These are phyloP conservation scores for Clepsis dumicolana DNA, from an alignment of 2,888 invertebrate genomes.

Conservation along the genomic window DNA sequence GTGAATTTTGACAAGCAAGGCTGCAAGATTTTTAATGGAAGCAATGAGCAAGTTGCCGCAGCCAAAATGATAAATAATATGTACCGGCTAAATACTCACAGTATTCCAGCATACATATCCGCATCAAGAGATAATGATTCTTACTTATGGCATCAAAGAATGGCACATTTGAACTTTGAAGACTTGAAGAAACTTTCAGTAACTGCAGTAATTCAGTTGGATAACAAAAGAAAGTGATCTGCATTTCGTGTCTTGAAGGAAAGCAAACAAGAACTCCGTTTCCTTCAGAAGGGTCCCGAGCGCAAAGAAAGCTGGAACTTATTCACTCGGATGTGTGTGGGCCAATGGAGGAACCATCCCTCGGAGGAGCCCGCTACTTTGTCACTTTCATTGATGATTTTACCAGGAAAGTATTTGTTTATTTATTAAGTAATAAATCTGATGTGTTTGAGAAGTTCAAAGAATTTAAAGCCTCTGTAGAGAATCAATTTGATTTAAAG, in stretches of 20 bases:
- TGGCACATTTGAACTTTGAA: background rate
- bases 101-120: background rate
- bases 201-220: background rate
- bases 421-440: conserved; percentile 45
- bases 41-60: background rate
- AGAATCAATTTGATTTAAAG: conserved; percentile 41
- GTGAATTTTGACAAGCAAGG: background rate
- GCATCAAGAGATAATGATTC: background rate
- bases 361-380: background rate
- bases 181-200: background rate
- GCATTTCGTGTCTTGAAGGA: conserved; percentile 43
- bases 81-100: background rate
- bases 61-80: background rate
- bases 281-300: conserved; percentile 44
- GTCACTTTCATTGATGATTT: conserved; percentile 44
- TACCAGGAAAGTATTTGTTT: conserved; percentile 45
- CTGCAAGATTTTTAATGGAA: background rate
- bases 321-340: conserved; percentile 29
- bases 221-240: conserved; percentile 4
- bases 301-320: conserved; percentile 41
- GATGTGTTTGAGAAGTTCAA: conserved; percentile 41
- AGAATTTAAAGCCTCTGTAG: conserved; percentile 45
- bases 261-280: conserved; percentile 46
- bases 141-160: background rate
- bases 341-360: background rate